Conservation (phyloP, 2,888 invertebrate genomes). For the Drosophila atroscutellata region DNA sequence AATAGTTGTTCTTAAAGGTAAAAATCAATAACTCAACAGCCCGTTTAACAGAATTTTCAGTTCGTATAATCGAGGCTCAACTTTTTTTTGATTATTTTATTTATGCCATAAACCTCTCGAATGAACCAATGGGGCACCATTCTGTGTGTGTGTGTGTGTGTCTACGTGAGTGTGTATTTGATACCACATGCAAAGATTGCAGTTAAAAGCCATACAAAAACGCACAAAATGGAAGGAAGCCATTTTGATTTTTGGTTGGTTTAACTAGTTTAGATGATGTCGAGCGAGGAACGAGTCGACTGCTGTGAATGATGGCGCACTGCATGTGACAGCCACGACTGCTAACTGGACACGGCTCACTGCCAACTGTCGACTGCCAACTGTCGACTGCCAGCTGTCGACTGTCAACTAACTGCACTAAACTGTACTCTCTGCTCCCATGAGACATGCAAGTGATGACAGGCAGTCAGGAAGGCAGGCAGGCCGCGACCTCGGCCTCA, state of each 20-base stretch:
- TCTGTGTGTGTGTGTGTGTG: not conserved
- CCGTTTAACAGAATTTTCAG: too few relatives aligned
- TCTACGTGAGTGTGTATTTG: not conserved
- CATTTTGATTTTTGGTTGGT: constrained; percentile 7
- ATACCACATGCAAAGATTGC: constrained; percentile 6
- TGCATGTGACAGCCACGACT: constrained; percentile 55
- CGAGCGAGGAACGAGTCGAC: not conserved
- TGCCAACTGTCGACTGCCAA: constrained; percentile 5
- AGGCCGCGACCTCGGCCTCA: not conserved
- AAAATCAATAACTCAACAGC: too few relatives aligned
- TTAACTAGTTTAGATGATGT: not conserved
- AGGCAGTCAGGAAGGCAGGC: constrained; percentile 37
- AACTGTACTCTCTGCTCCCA: constrained; percentile 42
- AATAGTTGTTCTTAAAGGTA: too few relatives aligned
- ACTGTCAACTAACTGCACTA: constrained; percentile 55
- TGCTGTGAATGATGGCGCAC: constrained; percentile 45
- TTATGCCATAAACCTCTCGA: not conserved
- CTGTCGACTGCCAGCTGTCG: constrained; percentile 36
- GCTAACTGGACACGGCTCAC: constrained; percentile 23
- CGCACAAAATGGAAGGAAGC: not conserved
- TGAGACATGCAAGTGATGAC: constrained; percentile 59
- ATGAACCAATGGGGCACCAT: not conserved
- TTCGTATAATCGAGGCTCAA: too few relatives aligned
- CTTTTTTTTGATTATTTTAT: too few relatives aligned
- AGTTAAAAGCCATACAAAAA: constrained; percentile 7